A percentile compares a stretch with the other conserved stretches of the same genome.
Conservation (phyloP, 2,113 vertebrate species). For the Leucopsar rothschildi region DNA sequence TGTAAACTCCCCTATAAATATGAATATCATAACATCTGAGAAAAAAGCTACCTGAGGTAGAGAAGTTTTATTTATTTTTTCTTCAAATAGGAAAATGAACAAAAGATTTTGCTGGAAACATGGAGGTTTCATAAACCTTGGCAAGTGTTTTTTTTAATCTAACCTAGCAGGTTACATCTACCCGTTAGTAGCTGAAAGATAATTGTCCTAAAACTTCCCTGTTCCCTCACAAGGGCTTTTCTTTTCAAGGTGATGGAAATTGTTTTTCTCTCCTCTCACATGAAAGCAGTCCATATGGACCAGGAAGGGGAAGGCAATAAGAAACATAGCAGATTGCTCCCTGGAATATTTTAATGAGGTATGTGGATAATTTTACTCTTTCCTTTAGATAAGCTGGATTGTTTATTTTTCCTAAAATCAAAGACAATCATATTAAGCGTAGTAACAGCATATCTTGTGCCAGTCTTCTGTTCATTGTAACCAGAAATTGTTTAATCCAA, state of each 20-base stretch:
- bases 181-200: background rate
- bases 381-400: background rate
- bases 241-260: background rate
- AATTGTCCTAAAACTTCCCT: background rate
- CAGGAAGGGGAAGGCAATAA: background rate
- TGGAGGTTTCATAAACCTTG: background rate
- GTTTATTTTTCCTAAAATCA: background rate
- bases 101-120: background rate
- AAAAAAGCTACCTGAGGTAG: background rate
- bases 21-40: background rate
- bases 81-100: background rate
- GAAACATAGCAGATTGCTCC: background rate
- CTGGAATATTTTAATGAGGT: background rate
- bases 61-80: background rate
- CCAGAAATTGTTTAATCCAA: background rate
- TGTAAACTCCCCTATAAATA: constrained; percentile 38
- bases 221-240: background rate
- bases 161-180: background rate
- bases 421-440: background rate
- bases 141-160: background rate
- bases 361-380: background rate
- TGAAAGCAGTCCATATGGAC: accelerated
- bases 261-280: background rate
- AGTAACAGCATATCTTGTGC: background rate
- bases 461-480: background rate